These are phyloP conservation scores for Melanostoma scalare DNA, from an alignment of 2,888 invertebrate genomes.

Conservation along the genomic window DNA sequence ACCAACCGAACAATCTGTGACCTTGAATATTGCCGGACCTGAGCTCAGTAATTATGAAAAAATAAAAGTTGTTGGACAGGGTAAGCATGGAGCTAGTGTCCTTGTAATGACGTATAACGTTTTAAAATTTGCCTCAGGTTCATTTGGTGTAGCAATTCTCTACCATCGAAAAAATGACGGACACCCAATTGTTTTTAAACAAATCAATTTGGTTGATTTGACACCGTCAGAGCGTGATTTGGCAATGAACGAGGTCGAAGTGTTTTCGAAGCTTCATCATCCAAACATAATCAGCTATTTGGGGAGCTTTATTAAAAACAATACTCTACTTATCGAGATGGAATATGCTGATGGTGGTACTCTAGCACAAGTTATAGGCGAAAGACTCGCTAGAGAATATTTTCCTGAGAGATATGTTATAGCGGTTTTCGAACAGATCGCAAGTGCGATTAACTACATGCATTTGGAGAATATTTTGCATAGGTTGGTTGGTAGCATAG, in stretches of 20 bases:
- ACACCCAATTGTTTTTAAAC: slow-evolving; percentile 87
- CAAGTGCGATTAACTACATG: slow-evolving; percentile 87
- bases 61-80: slow-evolving; percentile 80
- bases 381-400: slow-evolving; percentile 81
- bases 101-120: background rate
- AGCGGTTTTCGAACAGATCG: slow-evolving; percentile 86
- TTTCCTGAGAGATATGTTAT: slow-evolving; percentile 86
- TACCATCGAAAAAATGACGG: slow-evolving; percentile 86
- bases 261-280: slow-evolving; percentile 88
- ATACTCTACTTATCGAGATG: slow-evolving; percentile 89
- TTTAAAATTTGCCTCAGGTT: slow-evolving; percentile 80
- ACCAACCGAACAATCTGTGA: slow-evolving; percentile 24
- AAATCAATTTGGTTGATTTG: slow-evolving; percentile 88
- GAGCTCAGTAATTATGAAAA: slow-evolving; percentile 80
- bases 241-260: slow-evolving; percentile 87
- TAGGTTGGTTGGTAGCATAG: slow-evolving; percentile 82
- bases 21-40: slow-evolving; percentile 76
- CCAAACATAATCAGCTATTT: slow-evolving; percentile 89
- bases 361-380: slow-evolving; percentile 85
- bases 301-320: slow-evolving; percentile 89
- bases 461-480: slow-evolving; percentile 87
- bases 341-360: slow-evolving; percentile 91
- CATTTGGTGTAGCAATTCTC: slow-evolving; percentile 88
- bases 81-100: slow-evolving; percentile 52
- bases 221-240: slow-evolving; percentile 86